These are phyloP conservation scores for Coracias cyanogaster DNA, from an alignment of 2,797 vertebrate genomes.

Conservation along the genomic window DNA sequence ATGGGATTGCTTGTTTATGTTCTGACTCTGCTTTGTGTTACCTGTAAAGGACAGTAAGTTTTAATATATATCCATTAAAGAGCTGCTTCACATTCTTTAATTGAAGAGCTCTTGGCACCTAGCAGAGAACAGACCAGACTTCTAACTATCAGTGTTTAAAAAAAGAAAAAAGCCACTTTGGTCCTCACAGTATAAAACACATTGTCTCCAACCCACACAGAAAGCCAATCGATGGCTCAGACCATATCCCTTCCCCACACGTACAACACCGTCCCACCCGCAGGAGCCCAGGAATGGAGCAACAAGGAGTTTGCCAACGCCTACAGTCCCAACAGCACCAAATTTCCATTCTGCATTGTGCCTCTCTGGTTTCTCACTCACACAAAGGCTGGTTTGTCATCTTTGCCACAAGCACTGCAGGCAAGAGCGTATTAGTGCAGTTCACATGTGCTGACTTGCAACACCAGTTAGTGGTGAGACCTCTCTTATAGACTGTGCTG, in stretches of 20 bases:
- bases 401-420: slow-evolving; percentile 27
- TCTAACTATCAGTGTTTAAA: neutral
- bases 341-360: slow-evolving; percentile 45
- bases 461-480: neutral
- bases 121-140: neutral
- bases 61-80: neutral
- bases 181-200: neutral
- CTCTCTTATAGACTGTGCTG: neutral
- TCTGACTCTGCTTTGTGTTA: neutral
- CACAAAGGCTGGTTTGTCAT: slow-evolving; percentile 54
- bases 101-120: neutral
- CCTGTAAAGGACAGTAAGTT: neutral
- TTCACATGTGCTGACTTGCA: slow-evolving; percentile 3
- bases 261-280: neutral
- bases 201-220: neutral
- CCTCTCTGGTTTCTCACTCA: neutral
- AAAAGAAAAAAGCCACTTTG: neutral
- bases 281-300: neutral
- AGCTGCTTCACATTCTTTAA: neutral
- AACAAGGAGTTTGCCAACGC: neutral
- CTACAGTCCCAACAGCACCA: neutral
- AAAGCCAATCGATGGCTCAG: neutral
- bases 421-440: neutral
- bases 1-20: neutral
- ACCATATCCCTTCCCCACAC: neutral